These are phyloP conservation scores for Lasius platythorax DNA, from an alignment of 2,888 invertebrate genomes.

Conservation along the genomic window DNA sequence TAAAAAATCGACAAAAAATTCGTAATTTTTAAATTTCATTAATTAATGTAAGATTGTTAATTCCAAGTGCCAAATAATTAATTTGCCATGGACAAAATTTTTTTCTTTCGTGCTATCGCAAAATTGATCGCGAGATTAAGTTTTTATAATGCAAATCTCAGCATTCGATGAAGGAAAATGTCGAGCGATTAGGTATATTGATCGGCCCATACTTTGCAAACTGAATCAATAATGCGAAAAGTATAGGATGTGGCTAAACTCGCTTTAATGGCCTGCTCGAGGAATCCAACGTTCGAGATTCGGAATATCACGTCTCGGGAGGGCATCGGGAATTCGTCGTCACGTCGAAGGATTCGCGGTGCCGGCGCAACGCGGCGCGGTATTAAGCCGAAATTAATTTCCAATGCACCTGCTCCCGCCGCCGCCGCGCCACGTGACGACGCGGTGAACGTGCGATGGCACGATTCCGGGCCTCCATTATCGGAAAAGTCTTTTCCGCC, in stretches of 20 bases:
- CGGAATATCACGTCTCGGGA: conserved; percentile 50
- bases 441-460: conserved; percentile 48
- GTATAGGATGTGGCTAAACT: conserved; percentile 25
- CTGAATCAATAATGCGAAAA: conserved; percentile 16
- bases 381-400: conserved; percentile 80
- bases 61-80: neutral
- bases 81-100: neutral
- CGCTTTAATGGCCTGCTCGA: conserved; percentile 40
- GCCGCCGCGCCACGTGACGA: conserved; percentile 56
- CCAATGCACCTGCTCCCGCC: conserved; percentile 74
- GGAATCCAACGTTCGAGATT: conserved; percentile 44
- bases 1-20: neutral
- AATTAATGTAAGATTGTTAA: neutral
- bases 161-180: neutral
- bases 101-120: neutral
- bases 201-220: conserved; percentile 1
- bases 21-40: neutral
- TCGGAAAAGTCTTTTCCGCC: conserved; percentile 76
- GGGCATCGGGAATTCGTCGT: conserved; percentile 53
- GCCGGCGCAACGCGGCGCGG: conserved; percentile 39
- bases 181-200: neutral
- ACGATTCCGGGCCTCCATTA: conserved; percentile 75
- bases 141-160: neutral
- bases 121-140: neutral
- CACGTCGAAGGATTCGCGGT: conserved; percentile 45